Base-by-base conservation (phyloP, 2,888 invertebrate genomes). In the Chouioia cunea region DNA sequence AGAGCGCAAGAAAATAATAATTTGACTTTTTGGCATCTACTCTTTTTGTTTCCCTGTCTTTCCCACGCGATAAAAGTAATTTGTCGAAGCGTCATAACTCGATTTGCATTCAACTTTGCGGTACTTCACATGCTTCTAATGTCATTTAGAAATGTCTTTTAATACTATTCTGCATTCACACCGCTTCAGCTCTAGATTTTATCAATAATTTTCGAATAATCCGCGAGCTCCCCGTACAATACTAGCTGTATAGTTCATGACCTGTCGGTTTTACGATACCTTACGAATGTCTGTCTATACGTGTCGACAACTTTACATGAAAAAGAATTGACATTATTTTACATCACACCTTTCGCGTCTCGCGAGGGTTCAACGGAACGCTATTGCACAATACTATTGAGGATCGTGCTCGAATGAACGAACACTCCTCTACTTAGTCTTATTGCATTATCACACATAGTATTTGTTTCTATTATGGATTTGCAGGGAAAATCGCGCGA, bases 221-320 rank as follows among this genome's bases (percentile, higher is more conserved):
- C 75, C 70, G 75, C 74, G 74, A 75, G 75, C 76, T 76, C 75
- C 12, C 74, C 71, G 76, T 76, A 73, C 77, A 75, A 76, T 79
- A 79, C 76, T 77, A n/a, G n/a, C n/a, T n/a, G n/a, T n/a, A 77
- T 77, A 76, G 73, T 73, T 64, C 73, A 74, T 73, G 71, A 76
- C 74, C 76, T 75, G 76, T 75, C 73, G 77, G 77, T 79, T 77
- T 79, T 65, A 73, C 68, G 79, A 80, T 79, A 69, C 77, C 78
- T 47, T 79, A 80, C 76, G 77, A 80, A 74, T 79, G 79, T 74
- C 74, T 53, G 73, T 73, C 65, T 58, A 6, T 66, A 70, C 67
- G 65, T 67, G 18, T 50, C 65, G 63, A 67, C 44, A 43, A 65
- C 64, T 64, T 64, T 71, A 67, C n/a, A 67, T 63, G 48, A 65